Conservation (phyloP, 2,888 invertebrate species). For the Nematopogon swammerdamellus region DNA sequence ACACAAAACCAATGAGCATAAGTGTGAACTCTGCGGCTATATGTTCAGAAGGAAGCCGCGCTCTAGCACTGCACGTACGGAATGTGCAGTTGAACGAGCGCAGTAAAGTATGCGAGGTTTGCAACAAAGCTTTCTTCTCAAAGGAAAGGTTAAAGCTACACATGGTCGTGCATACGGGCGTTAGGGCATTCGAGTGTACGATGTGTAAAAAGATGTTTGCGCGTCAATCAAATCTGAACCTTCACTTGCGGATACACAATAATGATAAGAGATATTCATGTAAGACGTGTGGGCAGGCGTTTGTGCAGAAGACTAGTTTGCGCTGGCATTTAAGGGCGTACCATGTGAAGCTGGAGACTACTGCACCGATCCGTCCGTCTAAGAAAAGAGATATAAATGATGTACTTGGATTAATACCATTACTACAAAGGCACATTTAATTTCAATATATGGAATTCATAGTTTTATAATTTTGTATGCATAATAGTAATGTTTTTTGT, state of each 20-base stretch:
- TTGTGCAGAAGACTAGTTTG: slow-evolving; percentile 18
- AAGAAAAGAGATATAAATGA: too few relatives aligned
- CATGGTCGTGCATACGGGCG: slow-evolving; percentile 21
- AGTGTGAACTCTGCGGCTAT: slow-evolving; percentile 25
- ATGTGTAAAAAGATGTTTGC: slow-evolving; percentile 31
- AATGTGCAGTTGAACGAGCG: background rate
- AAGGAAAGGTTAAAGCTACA: slow-evolving; percentile 1
- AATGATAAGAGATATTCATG: slow-evolving; percentile 34
- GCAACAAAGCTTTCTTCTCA: background rate
- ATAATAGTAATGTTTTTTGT: too few relatives aligned
- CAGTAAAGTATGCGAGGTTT: background rate
- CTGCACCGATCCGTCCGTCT: too few relatives aligned
- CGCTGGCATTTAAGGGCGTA: background rate
- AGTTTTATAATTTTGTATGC: too few relatives aligned
- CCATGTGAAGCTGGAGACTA: background rate
- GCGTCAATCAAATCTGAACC: slow-evolving; percentile 31
- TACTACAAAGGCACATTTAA: too few relatives aligned
- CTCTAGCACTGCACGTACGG: background rate
- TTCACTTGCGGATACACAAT: slow-evolving; percentile 34
- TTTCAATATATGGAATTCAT: too few relatives aligned
- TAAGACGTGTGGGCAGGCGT: slow-evolving; percentile 27
- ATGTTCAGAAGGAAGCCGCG: slow-evolving; percentile 9
- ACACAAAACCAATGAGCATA: slow-evolving; percentile 20
- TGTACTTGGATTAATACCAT: too few relatives aligned
- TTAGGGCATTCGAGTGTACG: slow-evolving; percentile 25